phyloP scores from a whole-genome alignment of 1,140 invertebrate genomes.

The Heliothis virescens region DNA sequence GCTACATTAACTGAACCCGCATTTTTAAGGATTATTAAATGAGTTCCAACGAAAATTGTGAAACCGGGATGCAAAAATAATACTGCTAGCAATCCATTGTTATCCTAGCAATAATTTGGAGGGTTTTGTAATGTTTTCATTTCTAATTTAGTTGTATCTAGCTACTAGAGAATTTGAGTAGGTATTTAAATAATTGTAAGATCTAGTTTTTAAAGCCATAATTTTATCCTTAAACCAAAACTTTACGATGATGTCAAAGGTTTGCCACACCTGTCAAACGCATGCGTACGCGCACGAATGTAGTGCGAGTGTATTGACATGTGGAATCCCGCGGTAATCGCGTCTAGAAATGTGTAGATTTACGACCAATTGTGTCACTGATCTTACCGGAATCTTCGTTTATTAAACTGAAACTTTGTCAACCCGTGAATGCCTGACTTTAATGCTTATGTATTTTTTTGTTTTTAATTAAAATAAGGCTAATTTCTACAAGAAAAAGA shows the following conservation, averaged over 20 bases:
- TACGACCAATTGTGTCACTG: slow-evolving; percentile 21
- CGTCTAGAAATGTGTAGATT: slow-evolving; percentile 19
- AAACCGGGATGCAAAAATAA: too few relatives aligned
- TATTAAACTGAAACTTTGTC: not conserved
- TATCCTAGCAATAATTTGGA: too few relatives aligned
- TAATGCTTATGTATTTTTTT: not conserved
- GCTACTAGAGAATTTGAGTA: too few relatives aligned
- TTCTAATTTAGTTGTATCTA: too few relatives aligned
- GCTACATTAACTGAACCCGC: too few relatives aligned
- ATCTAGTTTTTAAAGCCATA: too few relatives aligned
- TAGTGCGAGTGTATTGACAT: slow-evolving; percentile 15
- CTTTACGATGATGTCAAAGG: not conserved
- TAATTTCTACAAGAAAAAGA: too few relatives aligned
- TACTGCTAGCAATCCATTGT: too few relatives aligned
- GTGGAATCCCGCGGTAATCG: slow-evolving; percentile 18
- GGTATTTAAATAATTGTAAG: too few relatives aligned
- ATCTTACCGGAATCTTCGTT: not conserved
- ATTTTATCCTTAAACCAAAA: not conserved
- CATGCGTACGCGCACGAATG: slow-evolving; percentile 4
- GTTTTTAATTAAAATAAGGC: not conserved
- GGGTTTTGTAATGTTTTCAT: too few relatives aligned
- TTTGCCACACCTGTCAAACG: not conserved
- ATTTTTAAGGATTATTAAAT: too few relatives aligned
- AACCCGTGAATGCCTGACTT: not conserved
- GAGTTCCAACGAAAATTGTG: too few relatives aligned